Percentiles rank a stretch among this genome's conserved stretches.
These are phyloP conservation scores for Anoura caudifer DNA, from an alignment of 2,113 vertebrate species.

Conservation along the genomic window DNA sequence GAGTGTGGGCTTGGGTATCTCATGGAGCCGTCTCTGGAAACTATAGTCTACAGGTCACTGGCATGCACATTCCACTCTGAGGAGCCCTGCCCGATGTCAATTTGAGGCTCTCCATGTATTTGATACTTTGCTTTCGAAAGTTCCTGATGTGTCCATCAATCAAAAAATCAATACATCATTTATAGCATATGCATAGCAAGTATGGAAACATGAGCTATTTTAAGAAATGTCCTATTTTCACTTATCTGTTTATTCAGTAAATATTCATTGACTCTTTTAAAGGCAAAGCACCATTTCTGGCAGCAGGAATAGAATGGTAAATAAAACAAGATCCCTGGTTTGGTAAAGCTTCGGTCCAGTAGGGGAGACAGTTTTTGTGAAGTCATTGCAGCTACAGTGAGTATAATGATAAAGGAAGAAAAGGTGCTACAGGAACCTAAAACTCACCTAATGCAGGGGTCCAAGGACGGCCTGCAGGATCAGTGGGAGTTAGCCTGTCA, in stretches of 20 bases:
- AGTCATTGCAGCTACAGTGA: neutral
- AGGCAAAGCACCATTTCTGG: neutral
- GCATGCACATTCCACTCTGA: neutral
- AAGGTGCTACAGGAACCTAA: neutral
- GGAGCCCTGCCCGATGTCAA: neutral
- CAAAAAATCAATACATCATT: neutral
- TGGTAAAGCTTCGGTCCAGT: neutral
- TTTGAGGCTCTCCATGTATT: neutral
- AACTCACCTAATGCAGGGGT: neutral
- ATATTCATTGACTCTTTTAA: neutral
- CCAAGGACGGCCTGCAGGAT: neutral
- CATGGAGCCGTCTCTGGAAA: neutral
- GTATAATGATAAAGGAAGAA: neutral
- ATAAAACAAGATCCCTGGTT: neutral
- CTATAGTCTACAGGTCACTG: neutral
- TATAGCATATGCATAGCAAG: neutral
- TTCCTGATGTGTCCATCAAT: neutral
- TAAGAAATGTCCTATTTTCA: neutral
- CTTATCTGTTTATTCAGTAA: neutral
- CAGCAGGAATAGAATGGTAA: neutral
- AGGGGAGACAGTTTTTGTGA: neutral
- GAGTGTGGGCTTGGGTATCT: neutral
- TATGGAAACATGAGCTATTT: neutral
- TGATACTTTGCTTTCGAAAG: neutral
- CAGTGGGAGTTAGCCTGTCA: neutral